Conservation (phyloP, 2,113 vertebrate genomes). For the Parotia lawesii region DNA sequence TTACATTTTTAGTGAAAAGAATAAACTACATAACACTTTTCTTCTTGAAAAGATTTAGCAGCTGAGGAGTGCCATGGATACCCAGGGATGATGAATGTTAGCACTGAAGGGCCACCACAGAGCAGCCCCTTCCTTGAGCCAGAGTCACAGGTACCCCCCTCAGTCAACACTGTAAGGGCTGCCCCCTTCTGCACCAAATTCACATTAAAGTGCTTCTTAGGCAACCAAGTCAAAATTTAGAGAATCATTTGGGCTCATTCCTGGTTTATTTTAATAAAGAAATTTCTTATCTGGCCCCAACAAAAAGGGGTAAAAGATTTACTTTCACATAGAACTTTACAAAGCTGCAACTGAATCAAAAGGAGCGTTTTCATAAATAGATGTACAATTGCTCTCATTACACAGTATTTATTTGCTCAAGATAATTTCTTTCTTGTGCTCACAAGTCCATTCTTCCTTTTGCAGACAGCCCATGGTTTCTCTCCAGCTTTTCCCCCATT, state of each 20-base stretch:
- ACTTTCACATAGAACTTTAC: background rate
- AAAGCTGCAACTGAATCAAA: conserved; percentile 9
- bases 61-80: background rate
- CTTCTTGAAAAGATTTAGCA: conserved; percentile 18
- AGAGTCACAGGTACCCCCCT: background rate
- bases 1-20: conserved; percentile 42
- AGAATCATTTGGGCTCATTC: background rate
- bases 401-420: background rate
- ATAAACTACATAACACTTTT: conserved; percentile 37
- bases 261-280: conserved; percentile 33
- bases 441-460: background rate
- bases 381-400: background rate
- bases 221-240: background rate
- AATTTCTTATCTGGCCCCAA: background rate
- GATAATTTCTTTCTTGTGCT: background rate
- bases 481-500: background rate
- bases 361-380: background rate
- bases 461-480: background rate
- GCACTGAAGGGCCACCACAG: background rate
- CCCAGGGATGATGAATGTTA: background rate
- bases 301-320: background rate
- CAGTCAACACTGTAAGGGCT: background rate
- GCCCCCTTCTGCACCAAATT: background rate
- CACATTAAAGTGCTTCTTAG: background rate
- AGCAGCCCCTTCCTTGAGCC: background rate